phyloP scores from a whole-genome alignment of 2,797 vertebrate genomes.

The Pachyuromys duprasi region DNA sequence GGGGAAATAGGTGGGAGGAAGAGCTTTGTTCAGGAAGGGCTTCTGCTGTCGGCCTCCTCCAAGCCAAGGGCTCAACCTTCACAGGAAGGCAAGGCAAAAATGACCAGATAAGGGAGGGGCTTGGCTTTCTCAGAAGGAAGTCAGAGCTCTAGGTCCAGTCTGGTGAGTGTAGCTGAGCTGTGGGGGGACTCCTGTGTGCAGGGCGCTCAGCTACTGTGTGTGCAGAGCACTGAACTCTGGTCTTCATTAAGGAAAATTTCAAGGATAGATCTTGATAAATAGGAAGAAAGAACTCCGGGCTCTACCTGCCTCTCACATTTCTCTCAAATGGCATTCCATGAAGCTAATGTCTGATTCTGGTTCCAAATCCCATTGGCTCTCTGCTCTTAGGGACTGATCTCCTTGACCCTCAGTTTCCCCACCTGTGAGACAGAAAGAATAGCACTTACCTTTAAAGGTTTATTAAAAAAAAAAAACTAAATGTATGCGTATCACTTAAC shows the following conservation, averaged over 20 bases:
- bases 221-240: not conserved
- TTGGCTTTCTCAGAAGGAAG: not conserved
- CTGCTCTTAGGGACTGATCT: not conserved
- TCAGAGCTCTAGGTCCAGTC: not conserved
- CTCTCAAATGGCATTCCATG: not conserved
- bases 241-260: not conserved
- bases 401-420: not conserved
- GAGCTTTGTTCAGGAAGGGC: not conserved
- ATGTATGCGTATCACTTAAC: not conserved
- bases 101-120: not conserved
- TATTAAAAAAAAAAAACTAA: not conserved
- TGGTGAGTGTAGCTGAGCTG: not conserved
- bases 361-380: not conserved
- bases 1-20: not conserved
- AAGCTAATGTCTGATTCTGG: not conserved
- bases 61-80: not conserved
- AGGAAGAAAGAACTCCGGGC: not conserved
- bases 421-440: not conserved
- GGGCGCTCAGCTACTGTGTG: not conserved
- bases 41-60: accelerated
- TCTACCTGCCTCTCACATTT: not conserved
- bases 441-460: not conserved
- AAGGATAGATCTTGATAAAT: not conserved
- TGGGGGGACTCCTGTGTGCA: not conserved
- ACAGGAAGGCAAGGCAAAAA: not conserved